Percentiles rank a stretch among this genome's conserved stretches.
phyloP scores from a whole-genome alignment of 2,888 invertebrate genomes.

The Trissolcus brochymenae region DNA sequence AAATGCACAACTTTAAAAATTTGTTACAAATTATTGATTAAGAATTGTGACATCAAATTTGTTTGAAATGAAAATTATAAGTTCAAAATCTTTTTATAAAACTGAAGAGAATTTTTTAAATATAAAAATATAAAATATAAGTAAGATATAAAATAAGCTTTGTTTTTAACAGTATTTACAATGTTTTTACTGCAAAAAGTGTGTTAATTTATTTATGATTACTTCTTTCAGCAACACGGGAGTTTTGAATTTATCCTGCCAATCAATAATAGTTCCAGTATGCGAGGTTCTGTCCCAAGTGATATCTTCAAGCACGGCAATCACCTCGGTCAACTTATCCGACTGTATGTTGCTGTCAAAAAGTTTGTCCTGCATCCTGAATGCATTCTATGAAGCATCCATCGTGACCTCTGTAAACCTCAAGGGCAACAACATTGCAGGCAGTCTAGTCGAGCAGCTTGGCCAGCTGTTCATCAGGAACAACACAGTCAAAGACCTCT shows the following conservation, averaged over 20 bases:
- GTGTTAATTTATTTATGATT: too few species aligned
- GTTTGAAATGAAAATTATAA: too few species aligned
- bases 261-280: constrained; percentile 67
- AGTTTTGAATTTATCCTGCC: constrained; percentile 64
- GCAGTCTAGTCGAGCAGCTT: constrained; percentile 67
- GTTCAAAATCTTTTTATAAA: too few species aligned
- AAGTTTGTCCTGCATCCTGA: constrained; percentile 69
- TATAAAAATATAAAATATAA: too few species aligned
- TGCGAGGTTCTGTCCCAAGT: constrained; percentile 73
- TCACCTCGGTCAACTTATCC: constrained; percentile 70
- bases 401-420: constrained; percentile 70
- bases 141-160: too few species aligned
- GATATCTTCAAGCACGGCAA: constrained; percentile 69
- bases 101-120: too few species aligned
- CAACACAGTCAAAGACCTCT: constrained; percentile 67
- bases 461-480: constrained; percentile 71
- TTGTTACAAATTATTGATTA: too few species aligned
- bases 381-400: constrained; percentile 71
- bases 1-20: not conserved
- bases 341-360: constrained; percentile 74
- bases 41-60: too few species aligned
- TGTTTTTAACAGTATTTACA: too few species aligned
- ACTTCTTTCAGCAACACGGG: constrained; percentile 65
- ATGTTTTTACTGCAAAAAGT: too few species aligned
- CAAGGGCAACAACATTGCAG: constrained; percentile 74